Evolutionary conservation across 2,113 vertebrate genomes (phyloP).

Genomic region (Danionella cerebrum): DNA sequence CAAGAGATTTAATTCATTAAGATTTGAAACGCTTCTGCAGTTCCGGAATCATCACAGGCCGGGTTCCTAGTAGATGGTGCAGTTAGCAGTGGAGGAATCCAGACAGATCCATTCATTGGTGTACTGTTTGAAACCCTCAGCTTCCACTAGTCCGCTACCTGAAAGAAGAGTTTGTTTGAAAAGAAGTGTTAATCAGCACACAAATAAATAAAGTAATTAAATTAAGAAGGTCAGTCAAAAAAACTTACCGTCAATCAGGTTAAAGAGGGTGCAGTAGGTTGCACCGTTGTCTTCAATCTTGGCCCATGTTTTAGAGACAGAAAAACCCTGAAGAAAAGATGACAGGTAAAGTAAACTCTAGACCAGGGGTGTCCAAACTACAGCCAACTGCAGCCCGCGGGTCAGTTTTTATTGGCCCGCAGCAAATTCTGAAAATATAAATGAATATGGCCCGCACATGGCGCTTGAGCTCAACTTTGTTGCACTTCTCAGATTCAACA

Average conservation of each 20-base stretch:
- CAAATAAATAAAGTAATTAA: neutral
- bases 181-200: neutral
- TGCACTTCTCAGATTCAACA: too few species aligned
- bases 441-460: too few species aligned
- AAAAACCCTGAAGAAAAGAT: conserved; percentile 14
- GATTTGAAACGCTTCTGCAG: too few species aligned
- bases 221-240: too few species aligned
- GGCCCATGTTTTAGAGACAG: conserved; percentile 21
- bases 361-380: too few species aligned
- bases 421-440: too few species aligned
- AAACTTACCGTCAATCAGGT: conserved; percentile 18
- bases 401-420: too few species aligned
- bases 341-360: too few species aligned
- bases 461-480: too few species aligned
- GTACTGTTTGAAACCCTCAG: conserved; percentile 18
- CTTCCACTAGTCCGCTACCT: conserved; percentile 24
- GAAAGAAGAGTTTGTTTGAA: neutral
- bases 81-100: conserved; percentile 16
- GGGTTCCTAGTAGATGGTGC: conserved; percentile 34
- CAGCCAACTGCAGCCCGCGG: too few species aligned
- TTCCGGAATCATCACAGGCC: too few species aligned
- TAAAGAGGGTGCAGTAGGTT: conserved; percentile 25
- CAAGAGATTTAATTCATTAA: too few species aligned
- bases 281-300: conserved; percentile 13
- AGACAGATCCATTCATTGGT: conserved; percentile 28